These are phyloP conservation scores for Oncorhynchus kisutch DNA, from an alignment of 2,113 vertebrate species.

Conservation along the genomic window DNA sequence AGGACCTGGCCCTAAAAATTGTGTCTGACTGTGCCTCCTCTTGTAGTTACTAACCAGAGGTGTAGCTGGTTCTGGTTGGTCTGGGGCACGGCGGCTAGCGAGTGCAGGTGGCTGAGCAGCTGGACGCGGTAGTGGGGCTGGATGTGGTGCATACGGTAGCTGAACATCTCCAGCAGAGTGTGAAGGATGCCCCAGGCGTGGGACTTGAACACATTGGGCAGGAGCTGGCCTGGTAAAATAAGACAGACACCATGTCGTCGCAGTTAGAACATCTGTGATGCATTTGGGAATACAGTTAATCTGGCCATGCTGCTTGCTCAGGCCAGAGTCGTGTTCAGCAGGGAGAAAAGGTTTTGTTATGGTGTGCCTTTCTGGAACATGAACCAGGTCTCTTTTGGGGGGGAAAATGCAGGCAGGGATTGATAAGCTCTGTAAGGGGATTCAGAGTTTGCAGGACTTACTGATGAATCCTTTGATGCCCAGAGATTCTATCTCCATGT, in stretches of 20 bases:
- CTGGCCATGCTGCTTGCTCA: no score
- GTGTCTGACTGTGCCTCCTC: not conserved
- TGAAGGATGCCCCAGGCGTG: slow-evolving; percentile 97
- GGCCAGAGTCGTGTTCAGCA: no score
- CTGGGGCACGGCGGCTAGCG: slow-evolving; percentile 91
- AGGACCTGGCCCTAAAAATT: no score
- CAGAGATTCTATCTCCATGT: slow-evolving; percentile 99
- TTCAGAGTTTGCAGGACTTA: slow-evolving; percentile 68
- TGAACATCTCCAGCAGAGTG: slow-evolving; percentile 97
- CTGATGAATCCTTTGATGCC: slow-evolving; percentile 99
- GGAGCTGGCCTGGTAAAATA: slow-evolving; percentile 82
- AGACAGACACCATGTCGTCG: not conserved
- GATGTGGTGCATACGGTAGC: slow-evolving; percentile 98
- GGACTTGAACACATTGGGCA: slow-evolving; percentile 97
- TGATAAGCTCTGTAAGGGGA: no score
- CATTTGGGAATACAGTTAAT: no score
- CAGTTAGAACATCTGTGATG: no score
- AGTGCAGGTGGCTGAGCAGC: slow-evolving; percentile 94
- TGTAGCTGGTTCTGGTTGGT: slow-evolving; percentile 99
- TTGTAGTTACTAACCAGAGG: slow-evolving; percentile 80
- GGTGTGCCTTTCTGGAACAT: no score
- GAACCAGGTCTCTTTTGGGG: no score
- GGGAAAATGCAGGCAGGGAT: no score
- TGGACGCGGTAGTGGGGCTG: slow-evolving; percentile 97
- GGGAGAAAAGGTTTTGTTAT: no score